A percentile compares a stretch with the other conserved stretches of the same genome.
phyloP scores from a whole-genome alignment of 2,113 vertebrate genomes.

The Microcebus griseorufus region DNA sequence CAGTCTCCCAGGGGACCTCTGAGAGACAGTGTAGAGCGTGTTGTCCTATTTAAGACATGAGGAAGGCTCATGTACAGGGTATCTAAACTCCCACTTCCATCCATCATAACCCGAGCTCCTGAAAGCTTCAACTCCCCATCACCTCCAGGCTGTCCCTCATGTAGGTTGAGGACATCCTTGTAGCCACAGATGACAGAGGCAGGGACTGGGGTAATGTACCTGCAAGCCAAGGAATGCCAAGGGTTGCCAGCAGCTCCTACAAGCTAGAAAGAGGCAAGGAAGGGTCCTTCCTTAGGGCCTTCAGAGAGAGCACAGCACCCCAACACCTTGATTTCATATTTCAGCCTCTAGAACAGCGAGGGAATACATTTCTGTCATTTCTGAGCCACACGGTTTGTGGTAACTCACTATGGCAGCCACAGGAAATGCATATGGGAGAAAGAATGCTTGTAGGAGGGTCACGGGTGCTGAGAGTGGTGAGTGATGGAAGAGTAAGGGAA shows the following conservation, averaged over 20 bases:
- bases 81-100: too few species aligned
- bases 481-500: background rate
- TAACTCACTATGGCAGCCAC: too few species aligned
- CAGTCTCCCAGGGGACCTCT: background rate
- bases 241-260: background rate
- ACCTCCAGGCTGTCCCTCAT: background rate
- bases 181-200: background rate
- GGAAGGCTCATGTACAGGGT: background rate
- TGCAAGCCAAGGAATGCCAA: background rate
- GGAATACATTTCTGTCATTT: background rate
- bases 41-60: background rate
- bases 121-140: too few species aligned
- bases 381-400: too few species aligned
- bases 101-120: background rate
- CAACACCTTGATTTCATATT: background rate
- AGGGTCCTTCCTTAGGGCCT: background rate
- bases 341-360: background rate
- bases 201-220: rapidly evolving
- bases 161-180: background rate
- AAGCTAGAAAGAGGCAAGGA: background rate
- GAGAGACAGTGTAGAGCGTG: background rate
- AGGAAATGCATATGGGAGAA: background rate
- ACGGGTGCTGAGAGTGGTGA: background rate
- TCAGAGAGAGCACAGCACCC: background rate
- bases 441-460: background rate